These are phyloP conservation scores for Macrophya annulata DNA, from an alignment of 2,888 invertebrate species.

Conservation along the genomic window DNA sequence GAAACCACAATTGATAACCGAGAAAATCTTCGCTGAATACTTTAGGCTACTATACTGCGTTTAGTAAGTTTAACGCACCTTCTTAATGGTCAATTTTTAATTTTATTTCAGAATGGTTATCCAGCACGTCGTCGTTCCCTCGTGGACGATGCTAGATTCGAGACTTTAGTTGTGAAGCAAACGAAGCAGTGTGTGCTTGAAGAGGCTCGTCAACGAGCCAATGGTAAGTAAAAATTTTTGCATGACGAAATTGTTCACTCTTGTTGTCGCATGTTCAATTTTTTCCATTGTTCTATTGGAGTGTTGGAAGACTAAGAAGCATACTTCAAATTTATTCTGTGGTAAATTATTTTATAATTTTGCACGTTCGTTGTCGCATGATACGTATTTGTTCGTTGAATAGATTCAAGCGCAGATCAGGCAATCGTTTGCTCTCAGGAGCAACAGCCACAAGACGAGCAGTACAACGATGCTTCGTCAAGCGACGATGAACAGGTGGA, in stretches of 20 bases:
- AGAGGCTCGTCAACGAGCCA: constrained; percentile 93
- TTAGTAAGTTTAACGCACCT: neutral
- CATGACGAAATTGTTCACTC: neutral
- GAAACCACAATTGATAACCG: neutral
- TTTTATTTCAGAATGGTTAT: constrained; percentile 94
- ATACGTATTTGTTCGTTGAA: constrained; percentile 66
- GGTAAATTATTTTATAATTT: constrained; percentile 39
- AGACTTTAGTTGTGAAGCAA: constrained; percentile 97
- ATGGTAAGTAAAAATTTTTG: constrained; percentile 84
- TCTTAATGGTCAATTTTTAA: neutral
- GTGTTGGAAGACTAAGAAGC: neutral
- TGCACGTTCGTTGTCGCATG: constrained; percentile 67
- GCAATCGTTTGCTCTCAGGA: constrained; percentile 83
- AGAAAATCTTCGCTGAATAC: neutral
- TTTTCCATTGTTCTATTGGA: neutral
- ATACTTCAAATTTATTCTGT: constrained; percentile 51
- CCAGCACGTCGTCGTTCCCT: constrained; percentile 96
- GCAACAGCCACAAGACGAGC: constrained; percentile 66
- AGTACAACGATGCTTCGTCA: constrained; percentile 76
- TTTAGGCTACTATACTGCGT: neutral
- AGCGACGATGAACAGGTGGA: constrained; percentile 77
- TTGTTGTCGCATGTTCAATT: neutral
- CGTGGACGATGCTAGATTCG: constrained; percentile 98
- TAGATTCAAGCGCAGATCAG: constrained; percentile 86
- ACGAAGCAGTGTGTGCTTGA: constrained; percentile 95